These are phyloP conservation scores for Eupithecia exiguata DNA, from an alignment of 2,888 invertebrate genomes.

Conservation along the genomic window DNA sequence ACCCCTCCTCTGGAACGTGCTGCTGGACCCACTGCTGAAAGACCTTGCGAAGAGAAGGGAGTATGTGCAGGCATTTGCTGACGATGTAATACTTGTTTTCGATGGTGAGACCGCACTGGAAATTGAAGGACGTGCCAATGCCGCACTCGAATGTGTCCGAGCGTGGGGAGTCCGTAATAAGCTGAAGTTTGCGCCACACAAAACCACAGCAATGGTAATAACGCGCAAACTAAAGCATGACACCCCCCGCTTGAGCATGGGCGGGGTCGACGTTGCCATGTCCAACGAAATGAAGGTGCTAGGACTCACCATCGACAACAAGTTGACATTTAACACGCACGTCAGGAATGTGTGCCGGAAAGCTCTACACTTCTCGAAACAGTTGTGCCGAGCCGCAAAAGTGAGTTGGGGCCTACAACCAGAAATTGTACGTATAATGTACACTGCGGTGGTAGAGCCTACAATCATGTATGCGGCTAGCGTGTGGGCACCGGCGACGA, in stretches of 20 bases:
- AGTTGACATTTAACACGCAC: conserved; percentile 4
- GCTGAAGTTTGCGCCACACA: conserved; percentile 15
- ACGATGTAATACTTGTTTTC: neutral
- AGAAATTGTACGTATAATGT: neutral
- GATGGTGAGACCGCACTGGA: conserved; percentile 21
- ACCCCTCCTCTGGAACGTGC: conserved; percentile 33
- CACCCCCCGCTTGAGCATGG: no score
- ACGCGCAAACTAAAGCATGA: no score
- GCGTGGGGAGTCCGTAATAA: conserved; percentile 23
- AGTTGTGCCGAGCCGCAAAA: no score
- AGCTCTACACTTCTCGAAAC: no score
- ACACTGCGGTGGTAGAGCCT: neutral
- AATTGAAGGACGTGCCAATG: conserved; percentile 24
- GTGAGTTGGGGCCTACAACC: neutral
- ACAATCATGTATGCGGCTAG: neutral
- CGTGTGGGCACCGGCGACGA: conserved; percentile 4
- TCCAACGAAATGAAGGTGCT: conserved; percentile 11
- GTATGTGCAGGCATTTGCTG: neutral
- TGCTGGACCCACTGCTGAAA: conserved; percentile 30
- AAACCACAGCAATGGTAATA: no score
- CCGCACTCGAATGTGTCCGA: conserved; percentile 20
- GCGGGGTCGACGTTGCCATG: neutral
- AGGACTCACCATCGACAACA: conserved; percentile 15
- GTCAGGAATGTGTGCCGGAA: neutral
- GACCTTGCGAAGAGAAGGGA: neutral